Conservation (phyloP, 2,888 invertebrate species). For the Crocallis elinguaria region DNA sequence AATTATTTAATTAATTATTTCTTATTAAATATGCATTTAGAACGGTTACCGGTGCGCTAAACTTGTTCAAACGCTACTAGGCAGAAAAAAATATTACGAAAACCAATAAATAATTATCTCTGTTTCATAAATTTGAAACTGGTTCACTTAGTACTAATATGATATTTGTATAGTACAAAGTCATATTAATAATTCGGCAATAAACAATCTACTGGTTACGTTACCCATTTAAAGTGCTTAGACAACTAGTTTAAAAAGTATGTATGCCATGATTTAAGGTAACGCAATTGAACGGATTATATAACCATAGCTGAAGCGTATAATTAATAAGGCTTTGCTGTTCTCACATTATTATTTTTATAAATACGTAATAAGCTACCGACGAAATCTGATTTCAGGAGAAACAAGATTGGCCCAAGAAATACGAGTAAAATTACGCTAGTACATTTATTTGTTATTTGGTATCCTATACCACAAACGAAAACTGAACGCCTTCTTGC, state of each 20-base stretch:
- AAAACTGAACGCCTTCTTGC: too few species aligned
- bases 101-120: neutral
- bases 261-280: constrained; percentile 14
- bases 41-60: too few species aligned
- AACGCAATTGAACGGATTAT: constrained; percentile 16
- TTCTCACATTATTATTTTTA: constrained; percentile 27
- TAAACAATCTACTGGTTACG: constrained; percentile 12
- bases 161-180: too few species aligned
- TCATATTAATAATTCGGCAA: constrained; percentile 13
- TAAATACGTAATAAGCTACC: constrained; percentile 8
- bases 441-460: too few species aligned
- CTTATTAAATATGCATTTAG: too few species aligned
- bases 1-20: too few species aligned
- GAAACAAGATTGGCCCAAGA: neutral
- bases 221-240: neutral
- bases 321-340: constrained; percentile 24
- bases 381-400: neutral
- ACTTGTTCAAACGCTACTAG: too few species aligned
- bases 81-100: neutral
- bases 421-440: neutral
- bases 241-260: constrained; percentile 14
- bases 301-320: constrained; percentile 7
- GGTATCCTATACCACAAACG: too few species aligned
- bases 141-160: too few species aligned
- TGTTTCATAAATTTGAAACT: neutral